Base-by-base conservation (phyloP, 2,888 invertebrate species). In the Parascotia fuliginaria region DNA sequence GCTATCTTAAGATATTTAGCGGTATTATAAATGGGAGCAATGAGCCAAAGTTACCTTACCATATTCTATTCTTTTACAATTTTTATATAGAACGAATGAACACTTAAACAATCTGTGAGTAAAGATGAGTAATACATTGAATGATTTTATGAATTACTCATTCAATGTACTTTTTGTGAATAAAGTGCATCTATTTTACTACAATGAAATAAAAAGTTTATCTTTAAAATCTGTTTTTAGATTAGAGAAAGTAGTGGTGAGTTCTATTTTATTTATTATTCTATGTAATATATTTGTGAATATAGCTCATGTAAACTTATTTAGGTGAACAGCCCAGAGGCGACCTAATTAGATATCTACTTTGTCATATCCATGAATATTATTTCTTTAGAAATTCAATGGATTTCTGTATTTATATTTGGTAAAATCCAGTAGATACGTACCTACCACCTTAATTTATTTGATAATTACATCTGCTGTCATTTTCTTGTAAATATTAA, bases 261-360 rank as follows among this genome's bases (percentile, higher is more conserved):
- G 75, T 65, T 13, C 29, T n/a, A 29, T 1, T 32, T 39, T 3
- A 7, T 22, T 37, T 31, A 3, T 28, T 27, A 37, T 9, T 14
- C 4, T 32, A 9, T 38, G 11, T 19, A 9, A 29, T 31, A 13
- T 5, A 13, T 11, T 13, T 31, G 5, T n/a, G n/a, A 43, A 42
- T 31, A 36, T 49, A 34, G 48, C 29, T 44, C 29, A 33, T 9
- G 28, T 51, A 50, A 58, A 64, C 53, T 55, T 44, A 48, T 44
- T 44, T 37, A 47, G 41, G 43, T 51, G 51, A 19, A 42, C 56
- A 50, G 38, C 67, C 55, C 45, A 61, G 55, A 46, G 43, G 24
- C 67, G 67, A 66, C 63, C 70, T 62, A 62, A 60, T 48, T 67
- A 43, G 37, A n/a, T 33, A 39, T 42, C n/a, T n/a, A n/a, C n/a